Evolutionary conservation across 2,888 invertebrate genomes (phyloP), one percentile per base, ranked within the genome.

Genomic region (Spialia ferax): DNA sequence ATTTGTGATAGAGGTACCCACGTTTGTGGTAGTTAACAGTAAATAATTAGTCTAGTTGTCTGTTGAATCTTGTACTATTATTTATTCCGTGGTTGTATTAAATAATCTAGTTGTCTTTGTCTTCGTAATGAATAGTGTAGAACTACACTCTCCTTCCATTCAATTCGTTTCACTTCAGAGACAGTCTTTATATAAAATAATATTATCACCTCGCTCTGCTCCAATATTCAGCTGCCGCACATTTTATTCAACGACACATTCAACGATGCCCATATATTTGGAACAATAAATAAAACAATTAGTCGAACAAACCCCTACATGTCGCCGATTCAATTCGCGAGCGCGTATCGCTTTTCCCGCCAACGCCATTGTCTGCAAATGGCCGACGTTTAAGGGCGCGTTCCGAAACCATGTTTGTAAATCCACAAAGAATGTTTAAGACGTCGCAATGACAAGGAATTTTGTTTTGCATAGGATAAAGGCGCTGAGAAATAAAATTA

Each of bases 281-380:
- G 72, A 75, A 67, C 75, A 75, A 77, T 77, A 77, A 73, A 77
- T 76, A 78, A 73, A 78, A 77, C 77, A 77, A 78, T 79, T 75
- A 77, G 74, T 75, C 67, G 75, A 81, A 81, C 87, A 86, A 87
- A 84, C 86, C 82, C 81, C 76, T 82, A 75, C 78, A 77, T 76
- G 80, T 79, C 74, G 72, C 71, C 74, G 76, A 74, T 77, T 74
- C 75, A 73, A 76, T 76, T 76, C 72, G 80, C 79, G 75, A 35
- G 76, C 79, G 78, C 79, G 78, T 79, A 80, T 79, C 80, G 79
- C 79, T 82, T 84, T 85, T 86, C 84, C 87, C 85, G 85, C 85
- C 83, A 76, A 76, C 81, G 81, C 87, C 82, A 91, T 91, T 90
- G 89, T 91, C 89, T 91, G 91, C 88, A 89, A 91, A 88, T 89